Evolutionary conservation across 1,140 invertebrate genomes (phyloP).

Genomic region (Melanaphis sacchari): DNA sequence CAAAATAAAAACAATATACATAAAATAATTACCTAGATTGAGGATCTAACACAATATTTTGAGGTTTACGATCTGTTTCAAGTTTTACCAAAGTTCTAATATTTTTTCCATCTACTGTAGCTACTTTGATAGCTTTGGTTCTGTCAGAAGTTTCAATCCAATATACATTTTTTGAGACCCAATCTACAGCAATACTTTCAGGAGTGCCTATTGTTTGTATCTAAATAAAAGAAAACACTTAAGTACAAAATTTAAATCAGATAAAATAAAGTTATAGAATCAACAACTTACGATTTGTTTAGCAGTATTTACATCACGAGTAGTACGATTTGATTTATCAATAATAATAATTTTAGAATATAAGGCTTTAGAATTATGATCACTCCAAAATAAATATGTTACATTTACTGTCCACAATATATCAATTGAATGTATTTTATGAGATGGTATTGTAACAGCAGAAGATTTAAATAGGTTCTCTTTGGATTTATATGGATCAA

Average conservation of each 20-base stretch:
- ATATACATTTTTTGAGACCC: slow-evolving; percentile 76
- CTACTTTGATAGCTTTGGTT: slow-evolving; percentile 68
- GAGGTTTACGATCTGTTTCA: slow-evolving; percentile 68
- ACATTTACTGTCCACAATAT: slow-evolving; percentile 38
- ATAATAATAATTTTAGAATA: slow-evolving; percentile 47
- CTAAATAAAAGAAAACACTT: slow-evolving; percentile 59
- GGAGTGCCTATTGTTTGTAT: slow-evolving; percentile 68
- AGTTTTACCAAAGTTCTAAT: slow-evolving; percentile 69
- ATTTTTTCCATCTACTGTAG: slow-evolving; percentile 69
- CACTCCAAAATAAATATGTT: slow-evolving; percentile 55
- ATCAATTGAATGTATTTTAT: slow-evolving; percentile 58
- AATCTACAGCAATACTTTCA: slow-evolving; percentile 80
- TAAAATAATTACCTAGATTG: slow-evolving; percentile 64
- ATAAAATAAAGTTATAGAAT: neutral
- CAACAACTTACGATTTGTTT: slow-evolving; percentile 43
- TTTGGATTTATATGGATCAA: slow-evolving; percentile 57
- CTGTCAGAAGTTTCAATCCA: slow-evolving; percentile 72
- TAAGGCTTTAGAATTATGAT: slow-evolving; percentile 50
- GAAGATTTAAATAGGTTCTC: slow-evolving; percentile 54
- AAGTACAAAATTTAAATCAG: neutral
- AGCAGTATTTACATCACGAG: slow-evolving; percentile 3
- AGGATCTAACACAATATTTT: slow-evolving; percentile 76
- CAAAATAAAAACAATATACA: neutral
- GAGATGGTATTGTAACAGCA: slow-evolving; percentile 42
- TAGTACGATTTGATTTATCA: slow-evolving; percentile 35